These are phyloP conservation scores for Morphnarchus princeps DNA, from an alignment of 2,113 vertebrate species.

Conservation along the genomic window DNA sequence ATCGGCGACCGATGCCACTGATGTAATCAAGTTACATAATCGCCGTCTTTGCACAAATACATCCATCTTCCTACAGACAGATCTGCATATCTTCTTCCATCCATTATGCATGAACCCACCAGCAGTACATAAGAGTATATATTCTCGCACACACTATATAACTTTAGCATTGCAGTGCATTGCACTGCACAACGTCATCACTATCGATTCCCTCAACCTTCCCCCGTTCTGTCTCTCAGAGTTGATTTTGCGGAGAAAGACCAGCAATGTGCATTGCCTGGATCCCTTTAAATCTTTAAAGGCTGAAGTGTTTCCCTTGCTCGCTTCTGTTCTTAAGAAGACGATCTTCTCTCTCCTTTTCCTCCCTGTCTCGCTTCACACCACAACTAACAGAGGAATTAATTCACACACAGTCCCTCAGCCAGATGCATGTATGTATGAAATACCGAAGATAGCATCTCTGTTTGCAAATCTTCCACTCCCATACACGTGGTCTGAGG, in stretches of 20 bases:
- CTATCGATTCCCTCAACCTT: conserved; percentile 59
- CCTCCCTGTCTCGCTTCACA: conserved; percentile 13
- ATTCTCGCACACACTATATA: conserved; percentile 55
- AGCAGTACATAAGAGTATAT: conserved; percentile 66
- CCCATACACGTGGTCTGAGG: conserved; percentile 72
- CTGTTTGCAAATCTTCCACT: conserved; percentile 68
- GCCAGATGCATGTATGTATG: conserved; percentile 67
- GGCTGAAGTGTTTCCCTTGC: conserved; percentile 10
- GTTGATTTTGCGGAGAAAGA: conserved; percentile 56
- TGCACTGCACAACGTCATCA: conserved; percentile 73
- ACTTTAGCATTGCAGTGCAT: conserved; percentile 77
- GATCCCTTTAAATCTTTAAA: conserved; percentile 62
- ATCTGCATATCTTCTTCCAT: conserved; percentile 72
- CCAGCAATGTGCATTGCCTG: conserved; percentile 34
- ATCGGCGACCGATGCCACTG: conserved; percentile 74
- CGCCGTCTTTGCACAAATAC: conserved; percentile 72
- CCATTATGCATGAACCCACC: conserved; percentile 72
- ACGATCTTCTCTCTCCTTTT: conserved; percentile 2
- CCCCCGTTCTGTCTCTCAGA: conserved; percentile 38
- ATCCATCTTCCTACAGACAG: conserved; percentile 77
- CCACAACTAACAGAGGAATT: conserved; percentile 63
- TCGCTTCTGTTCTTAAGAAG: not conserved
- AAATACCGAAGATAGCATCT: conserved; percentile 58
- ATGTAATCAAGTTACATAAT: conserved; percentile 84
- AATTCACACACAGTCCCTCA: conserved; percentile 68